Conservation (phyloP, 2,888 invertebrate species). For the Nephrotoma guestfalica region DNA sequence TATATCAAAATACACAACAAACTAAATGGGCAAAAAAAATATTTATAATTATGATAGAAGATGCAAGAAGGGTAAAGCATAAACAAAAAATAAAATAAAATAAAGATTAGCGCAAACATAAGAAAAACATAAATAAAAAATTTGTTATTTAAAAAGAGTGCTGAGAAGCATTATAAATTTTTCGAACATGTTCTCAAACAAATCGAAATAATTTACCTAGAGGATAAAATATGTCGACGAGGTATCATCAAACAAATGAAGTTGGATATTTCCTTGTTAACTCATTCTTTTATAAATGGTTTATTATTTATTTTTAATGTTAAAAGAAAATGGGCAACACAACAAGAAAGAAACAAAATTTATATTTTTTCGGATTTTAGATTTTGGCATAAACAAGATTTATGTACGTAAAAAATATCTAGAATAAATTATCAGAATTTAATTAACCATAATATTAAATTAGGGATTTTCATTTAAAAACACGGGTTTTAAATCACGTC, state of each 20-base stretch:
- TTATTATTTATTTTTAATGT: background rate
- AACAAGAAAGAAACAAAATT: background rate
- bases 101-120: background rate
- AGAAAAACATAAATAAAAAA: background rate
- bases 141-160: background rate
- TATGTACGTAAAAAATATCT: background rate
- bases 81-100: background rate
- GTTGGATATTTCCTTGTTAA: constrained; percentile 1
- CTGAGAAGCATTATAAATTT: background rate
- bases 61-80: background rate
- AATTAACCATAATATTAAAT: background rate
- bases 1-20: background rate
- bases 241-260: constrained; percentile 2
- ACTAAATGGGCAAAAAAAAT: background rate
- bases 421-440: background rate
- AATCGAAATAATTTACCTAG: constrained; percentile 1
- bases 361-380: background rate
- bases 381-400: background rate
- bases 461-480: background rate
- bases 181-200: background rate
- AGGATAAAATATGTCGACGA: constrained; percentile 3
- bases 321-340: background rate
- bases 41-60: background rate
- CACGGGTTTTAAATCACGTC: background rate
- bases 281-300: background rate